Base-by-base conservation (phyloP, 2,888 invertebrate genomes). In the Acanthosoma haemorrhoidale region DNA sequence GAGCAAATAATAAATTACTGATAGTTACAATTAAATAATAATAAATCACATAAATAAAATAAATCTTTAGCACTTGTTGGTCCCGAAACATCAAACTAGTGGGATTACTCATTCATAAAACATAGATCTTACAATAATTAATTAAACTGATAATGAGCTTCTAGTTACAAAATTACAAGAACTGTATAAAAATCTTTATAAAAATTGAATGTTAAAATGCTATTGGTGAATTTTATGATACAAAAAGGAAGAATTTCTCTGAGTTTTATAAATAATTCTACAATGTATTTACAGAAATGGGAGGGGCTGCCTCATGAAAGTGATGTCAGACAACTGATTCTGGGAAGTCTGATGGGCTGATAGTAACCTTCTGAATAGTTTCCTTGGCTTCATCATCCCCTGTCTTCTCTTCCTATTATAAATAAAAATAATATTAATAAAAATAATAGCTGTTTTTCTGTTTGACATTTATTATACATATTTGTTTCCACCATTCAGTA, bases 281-380 rank as follows among this genome's bases (percentile, higher is more conserved):
- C 57, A 67, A 34, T 31, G 67, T 67, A 67, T 67, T 67, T 67
- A 67, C 67, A 67, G 51, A 32, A 13, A 67, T 36, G 4, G 13
- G 67, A 67, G 57, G 51, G 9, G 34, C 16, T 25, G 6, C 31
- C 64, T 64, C 64, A 8, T 15, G 21, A 11, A 68, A 41, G 31
- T 59, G 36, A 34, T 43, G 71, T 72, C 72, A 72, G 58, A 72
- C 72, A 59, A 69, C 66, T 13, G 72, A 72, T 60, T 72, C 72
- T 9, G 71, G 69, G 41, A 71, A 66, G 29, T 71, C 72, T n/a
- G 16, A 36, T n/a, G 63, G 68, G 16, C 21, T 51, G 18, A 67
- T 31, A 13, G 51, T 51, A 1, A 41, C 29, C 25, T 21, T 21
- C n/a, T 64, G 39, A 38, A 31, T 41, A 41, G 16, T 59, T 31